Percentiles rank a stretch among this genome's conserved stretches.
These are phyloP conservation scores for Drosophila bunnanda DNA, from an alignment of 2,888 invertebrate species.

Conservation along the genomic window DNA sequence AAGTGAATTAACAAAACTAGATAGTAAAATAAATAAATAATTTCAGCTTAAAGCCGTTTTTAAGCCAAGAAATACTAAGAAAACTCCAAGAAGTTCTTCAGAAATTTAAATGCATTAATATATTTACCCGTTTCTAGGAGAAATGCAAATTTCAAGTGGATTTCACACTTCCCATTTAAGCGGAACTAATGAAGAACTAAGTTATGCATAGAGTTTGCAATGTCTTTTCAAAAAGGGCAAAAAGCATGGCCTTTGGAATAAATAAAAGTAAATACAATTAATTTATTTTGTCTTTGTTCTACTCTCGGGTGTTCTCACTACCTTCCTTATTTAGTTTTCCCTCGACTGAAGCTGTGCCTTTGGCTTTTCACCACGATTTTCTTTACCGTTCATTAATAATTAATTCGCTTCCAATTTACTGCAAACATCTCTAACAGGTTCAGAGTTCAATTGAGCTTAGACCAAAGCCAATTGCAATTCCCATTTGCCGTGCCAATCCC, in stretches of 20 bases:
- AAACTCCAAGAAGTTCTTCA: background rate
- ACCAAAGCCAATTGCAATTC: conserved; percentile 27
- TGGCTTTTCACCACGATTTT: background rate
- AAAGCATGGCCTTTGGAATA: background rate
- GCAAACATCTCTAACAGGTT: conserved; percentile 11
- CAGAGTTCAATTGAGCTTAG: conserved; percentile 42
- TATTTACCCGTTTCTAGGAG: background rate
- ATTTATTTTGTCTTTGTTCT: background rate
- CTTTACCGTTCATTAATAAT: conserved; percentile 5
- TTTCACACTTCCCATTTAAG: background rate
- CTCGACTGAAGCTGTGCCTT: background rate
- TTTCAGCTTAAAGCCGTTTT: background rate
- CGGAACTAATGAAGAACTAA: background rate
- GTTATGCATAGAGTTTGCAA: conserved; percentile 5
- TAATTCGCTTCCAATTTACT: conserved; percentile 7
- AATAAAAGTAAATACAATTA: background rate
- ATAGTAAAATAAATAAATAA: background rate
- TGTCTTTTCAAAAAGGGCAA: background rate
- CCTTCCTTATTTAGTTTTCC: background rate
- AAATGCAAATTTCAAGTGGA: background rate
- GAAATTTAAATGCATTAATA: background rate
- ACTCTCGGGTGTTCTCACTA: background rate
- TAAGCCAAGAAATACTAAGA: background rate
- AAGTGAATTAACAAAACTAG: background rate
- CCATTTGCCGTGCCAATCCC: conserved; percentile 29